Evolutionary conservation across 2,888 invertebrate species (phyloP), one percentile per base, ranked within the genome.

Genomic region (Monopis laevigella): DNA sequence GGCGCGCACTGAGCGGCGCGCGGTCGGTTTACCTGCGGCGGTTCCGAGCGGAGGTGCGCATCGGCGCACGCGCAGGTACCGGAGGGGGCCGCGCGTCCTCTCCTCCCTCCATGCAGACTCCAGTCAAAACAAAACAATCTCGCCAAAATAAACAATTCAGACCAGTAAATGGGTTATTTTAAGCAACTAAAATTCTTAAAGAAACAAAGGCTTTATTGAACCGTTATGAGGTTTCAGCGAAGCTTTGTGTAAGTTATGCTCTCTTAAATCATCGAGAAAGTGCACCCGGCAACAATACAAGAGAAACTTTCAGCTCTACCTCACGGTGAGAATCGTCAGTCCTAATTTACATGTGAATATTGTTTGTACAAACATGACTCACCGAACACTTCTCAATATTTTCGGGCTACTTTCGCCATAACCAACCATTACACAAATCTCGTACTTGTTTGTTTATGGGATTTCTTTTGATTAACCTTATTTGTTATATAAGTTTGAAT

Each of bases 1-100:
- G 77, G 77, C 77, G 77, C 78, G 71, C 74, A 80, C 77, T 78
- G 77, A 77, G 63, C 58, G 16, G 40, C 26, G 39, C 26, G 12
- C 12, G 21, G 36, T n/a, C n/a, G n/a, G n/a, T n/a, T 24, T 19
- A 24, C 21, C 36, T 24, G 36, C 36, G 19, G 16, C 34, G 8
- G n/a, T n/a, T n/a, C 54, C 58, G 63, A 52, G 56, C 62, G 61
- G 52, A 64, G 58, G 55, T 56, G 18, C 42, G 71, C 75, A 73
- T 74, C 77, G 57, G 70, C 74, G 73, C 69, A 65, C 66, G 67
- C 69, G 71, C 72, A 72, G 46, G 46, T 47, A 47, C 53, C 53
- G 54, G 53, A 52, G 54, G 54, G 53, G 52, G 43, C 30, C 45
- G 44, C 35, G 43, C 44, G 39, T 44, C 56, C 58, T 53, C 62